Base-by-base conservation (phyloP, 2,113 vertebrate species). In the Albula glossodonta region DNA sequence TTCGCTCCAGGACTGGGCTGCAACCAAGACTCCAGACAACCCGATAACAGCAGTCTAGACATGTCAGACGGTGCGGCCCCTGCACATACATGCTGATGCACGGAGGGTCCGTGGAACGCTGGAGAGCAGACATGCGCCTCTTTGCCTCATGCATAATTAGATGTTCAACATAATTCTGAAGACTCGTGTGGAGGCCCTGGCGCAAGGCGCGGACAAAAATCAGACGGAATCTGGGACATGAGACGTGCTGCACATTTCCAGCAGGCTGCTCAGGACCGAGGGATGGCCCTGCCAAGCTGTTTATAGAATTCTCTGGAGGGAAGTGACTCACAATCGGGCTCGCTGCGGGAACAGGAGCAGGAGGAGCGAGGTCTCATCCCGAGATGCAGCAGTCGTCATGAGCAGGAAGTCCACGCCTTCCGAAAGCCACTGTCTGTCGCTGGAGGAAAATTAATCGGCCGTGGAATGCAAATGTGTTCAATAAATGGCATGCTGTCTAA, bases 301-400 rank as follows among this genome's bases (percentile, higher is more conserved):
- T 86, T 82, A 86, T 81, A 86, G 85, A 86, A 86, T 81, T 31
- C 84, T 85, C 78, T n/a, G 84, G 51, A 57, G 78, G 84, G 60
- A 70, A 74, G 79, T 86, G 60, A 86, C 49, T 82, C 85, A 66
- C n/a, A 77, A 11, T 86, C 49, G 53, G 85, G 50, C 50, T 25
- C 50, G 74, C 80, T 17, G 49, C 60, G 49, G 31, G 78, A 79
- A 51, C 77, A 5, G 31, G 78, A 79, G 74, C 77, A 11, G 70
- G 70, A 51, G 78, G 51, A 8, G 57, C 17, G 80, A 82, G 79
- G 80, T 52, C 63, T 82, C 50, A 53, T 81, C 60, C 66, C 25
- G 11, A 86, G 80, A 22, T 51, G 0, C 3, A 12, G 63, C 80
- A 13, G 80, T 78, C 31, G 52, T 84, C 13, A 25, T 19, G 17